Conservation (phyloP, 1,140 invertebrate genomes). For the Sarcophaga peregrina region DNA sequence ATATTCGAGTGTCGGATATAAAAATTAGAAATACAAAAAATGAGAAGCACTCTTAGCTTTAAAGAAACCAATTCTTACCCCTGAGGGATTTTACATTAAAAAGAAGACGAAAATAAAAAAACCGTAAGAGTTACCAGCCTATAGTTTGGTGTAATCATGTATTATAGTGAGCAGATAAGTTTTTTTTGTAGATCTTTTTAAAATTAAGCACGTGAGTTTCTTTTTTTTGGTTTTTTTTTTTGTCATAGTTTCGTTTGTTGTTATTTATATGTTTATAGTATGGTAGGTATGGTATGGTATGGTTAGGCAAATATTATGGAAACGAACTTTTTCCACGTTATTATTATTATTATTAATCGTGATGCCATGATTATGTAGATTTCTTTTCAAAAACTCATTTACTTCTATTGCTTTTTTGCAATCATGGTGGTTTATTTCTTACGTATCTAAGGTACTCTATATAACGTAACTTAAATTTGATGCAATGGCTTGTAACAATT, state of each 20-base stretch:
- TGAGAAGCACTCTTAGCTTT: too few species aligned
- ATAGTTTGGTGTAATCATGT: too few species aligned
- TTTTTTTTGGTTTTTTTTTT: background rate
- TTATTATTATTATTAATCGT: conserved; percentile 20
- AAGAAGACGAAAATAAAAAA: background rate
- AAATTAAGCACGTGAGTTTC: conserved; percentile 19
- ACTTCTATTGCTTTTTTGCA: background rate
- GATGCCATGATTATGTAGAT: conserved; percentile 21
- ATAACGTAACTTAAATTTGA: too few species aligned
- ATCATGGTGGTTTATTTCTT: conserved; percentile 10
- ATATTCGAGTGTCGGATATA: too few species aligned
- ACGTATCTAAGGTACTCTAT: background rate
- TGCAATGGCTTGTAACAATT: too few species aligned
- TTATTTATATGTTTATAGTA: too few species aligned
- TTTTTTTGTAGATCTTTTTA: background rate
- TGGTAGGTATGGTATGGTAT: too few species aligned
- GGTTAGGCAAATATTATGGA: too few species aligned
- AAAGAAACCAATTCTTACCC: background rate
- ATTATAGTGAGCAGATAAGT: too few species aligned
- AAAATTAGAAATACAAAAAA: too few species aligned
- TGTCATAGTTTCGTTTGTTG: background rate
- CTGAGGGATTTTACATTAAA: background rate
- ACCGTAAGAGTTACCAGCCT: too few species aligned
- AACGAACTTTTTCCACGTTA: background rate
- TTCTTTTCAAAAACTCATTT: conserved; percentile 16